These are phyloP conservation scores for Agelaius phoeniceus DNA, from an alignment of 2,113 vertebrate species.

Conservation along the genomic window DNA sequence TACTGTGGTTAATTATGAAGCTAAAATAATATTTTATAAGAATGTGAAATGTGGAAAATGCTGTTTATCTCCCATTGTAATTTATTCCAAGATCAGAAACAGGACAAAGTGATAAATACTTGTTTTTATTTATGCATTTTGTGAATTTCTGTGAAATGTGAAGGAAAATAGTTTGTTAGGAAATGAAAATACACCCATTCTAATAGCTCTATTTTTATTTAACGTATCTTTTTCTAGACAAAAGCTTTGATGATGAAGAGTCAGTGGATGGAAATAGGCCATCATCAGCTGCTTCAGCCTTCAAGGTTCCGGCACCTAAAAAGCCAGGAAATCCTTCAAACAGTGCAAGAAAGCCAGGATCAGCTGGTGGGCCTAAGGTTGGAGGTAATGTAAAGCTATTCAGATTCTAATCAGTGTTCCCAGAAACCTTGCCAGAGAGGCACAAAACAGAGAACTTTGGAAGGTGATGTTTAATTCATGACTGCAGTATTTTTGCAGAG, in stretches of 20 bases:
- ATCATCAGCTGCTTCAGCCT: constrained; percentile 87
- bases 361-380: constrained; percentile 85
- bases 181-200: neutral
- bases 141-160: neutral
- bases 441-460: constrained; percentile 49
- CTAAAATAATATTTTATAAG: neutral
- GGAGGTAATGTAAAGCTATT: constrained; percentile 79
- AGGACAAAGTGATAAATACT: constrained; percentile 47
- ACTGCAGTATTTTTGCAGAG: constrained; percentile 72
- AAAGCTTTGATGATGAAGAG: constrained; percentile 97
- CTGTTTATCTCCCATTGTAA: neutral
- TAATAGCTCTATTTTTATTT: constrained; percentile 38
- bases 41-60: neutral
- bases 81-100: neutral
- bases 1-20: neutral
- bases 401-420: constrained; percentile 4
- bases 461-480: constrained; percentile 74
- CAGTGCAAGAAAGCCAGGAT: constrained; percentile 85
- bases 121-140: constrained; percentile 43
- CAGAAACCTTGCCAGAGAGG: constrained; percentile 2
- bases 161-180: neutral
- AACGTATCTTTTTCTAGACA: constrained; percentile 79
- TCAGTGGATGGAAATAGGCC: constrained; percentile 95
- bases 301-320: constrained; percentile 94
- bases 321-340: constrained; percentile 87